phyloP scores from a whole-genome alignment of 53 echinoderm and acorn worm genomes.

The Luidia sarsii region DNA sequence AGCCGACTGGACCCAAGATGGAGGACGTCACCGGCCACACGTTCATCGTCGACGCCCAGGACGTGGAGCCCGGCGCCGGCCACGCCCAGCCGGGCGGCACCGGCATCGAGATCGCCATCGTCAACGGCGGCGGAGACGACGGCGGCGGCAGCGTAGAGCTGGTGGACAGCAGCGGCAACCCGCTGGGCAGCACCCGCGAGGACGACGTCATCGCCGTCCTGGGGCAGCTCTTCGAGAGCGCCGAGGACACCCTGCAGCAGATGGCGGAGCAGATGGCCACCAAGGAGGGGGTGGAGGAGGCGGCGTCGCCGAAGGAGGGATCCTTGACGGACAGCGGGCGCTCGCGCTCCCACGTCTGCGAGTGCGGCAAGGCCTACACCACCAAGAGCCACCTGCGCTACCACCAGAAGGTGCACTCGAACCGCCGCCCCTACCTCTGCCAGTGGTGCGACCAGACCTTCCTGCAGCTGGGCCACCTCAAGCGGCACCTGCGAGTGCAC shows the following conservation, averaged over 20 bases:
- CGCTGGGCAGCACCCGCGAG: slow-evolving; percentile 44
- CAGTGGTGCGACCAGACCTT: slow-evolving; percentile 33
- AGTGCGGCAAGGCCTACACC: slow-evolving; percentile 38
- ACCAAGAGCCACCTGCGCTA: slow-evolving; percentile 45
- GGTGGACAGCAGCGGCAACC: slow-evolving; percentile 35
- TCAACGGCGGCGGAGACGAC: slow-evolving; percentile 8
- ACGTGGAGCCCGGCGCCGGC: not conserved
- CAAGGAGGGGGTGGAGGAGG: not conserved
- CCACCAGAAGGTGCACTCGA: slow-evolving; percentile 37
- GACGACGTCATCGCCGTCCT: slow-evolving; percentile 48
- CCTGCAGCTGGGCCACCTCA: slow-evolving; percentile 40
- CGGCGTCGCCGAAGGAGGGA: not conserved
- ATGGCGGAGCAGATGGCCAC: slow-evolving; percentile 35
- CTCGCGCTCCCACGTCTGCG: not conserved
- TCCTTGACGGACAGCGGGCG: not conserved
- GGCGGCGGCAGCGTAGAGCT: slow-evolving; percentile 14
- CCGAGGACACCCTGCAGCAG: slow-evolving; percentile 38
- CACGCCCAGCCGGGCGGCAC: not conserved
- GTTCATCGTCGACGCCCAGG: not conserved
- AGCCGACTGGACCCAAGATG: not conserved
- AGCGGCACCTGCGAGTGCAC: slow-evolving; percentile 36
- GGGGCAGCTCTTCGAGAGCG: slow-evolving; percentile 31
- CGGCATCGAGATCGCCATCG: slow-evolving; percentile 23
- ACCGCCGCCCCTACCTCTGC: slow-evolving; percentile 24
- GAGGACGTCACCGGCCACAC: not conserved